Percentiles rank a stretch among this genome's conserved stretches.
These are phyloP conservation scores for Pectinophora gossypiella DNA, from an alignment of 1,140 invertebrate species.

Conservation along the genomic window DNA sequence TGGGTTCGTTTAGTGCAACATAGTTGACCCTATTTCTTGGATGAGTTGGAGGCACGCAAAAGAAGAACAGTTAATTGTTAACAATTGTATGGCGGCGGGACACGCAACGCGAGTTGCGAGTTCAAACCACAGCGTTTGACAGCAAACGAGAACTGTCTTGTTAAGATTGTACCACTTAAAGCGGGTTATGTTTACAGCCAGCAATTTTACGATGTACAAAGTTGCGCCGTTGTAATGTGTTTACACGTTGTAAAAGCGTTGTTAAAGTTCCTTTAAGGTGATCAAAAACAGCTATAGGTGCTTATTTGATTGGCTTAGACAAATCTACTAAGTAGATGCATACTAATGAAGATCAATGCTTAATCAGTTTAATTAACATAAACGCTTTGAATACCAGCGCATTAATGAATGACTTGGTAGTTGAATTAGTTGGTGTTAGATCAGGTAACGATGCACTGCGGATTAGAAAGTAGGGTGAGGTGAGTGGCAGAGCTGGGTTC, in stretches of 20 bases:
- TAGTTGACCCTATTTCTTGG: slow-evolving; percentile 57
- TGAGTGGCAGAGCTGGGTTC: slow-evolving; percentile 24
- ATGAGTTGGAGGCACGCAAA: slow-evolving; percentile 56
- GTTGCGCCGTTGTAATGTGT: too few relatives aligned
- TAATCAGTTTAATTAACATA: too few relatives aligned
- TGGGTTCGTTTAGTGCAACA: not conserved
- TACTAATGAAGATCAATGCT: too few relatives aligned
- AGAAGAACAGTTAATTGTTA: slow-evolving; percentile 66
- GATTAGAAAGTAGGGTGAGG: slow-evolving; percentile 54
- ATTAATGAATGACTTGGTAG: too few relatives aligned
- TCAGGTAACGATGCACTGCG: too few relatives aligned
- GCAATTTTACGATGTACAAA: not conserved
- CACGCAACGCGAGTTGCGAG: slow-evolving; percentile 48
- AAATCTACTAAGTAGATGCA: too few relatives aligned
- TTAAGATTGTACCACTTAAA: slow-evolving; percentile 2
- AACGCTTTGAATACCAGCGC: too few relatives aligned
- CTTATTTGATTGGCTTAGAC: too few relatives aligned
- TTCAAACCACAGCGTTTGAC: slow-evolving; percentile 27
- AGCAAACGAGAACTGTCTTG: not conserved
- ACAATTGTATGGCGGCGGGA: slow-evolving; percentile 57
- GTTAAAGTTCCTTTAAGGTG: too few relatives aligned
- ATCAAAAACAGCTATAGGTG: too few relatives aligned
- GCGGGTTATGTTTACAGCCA: not conserved
- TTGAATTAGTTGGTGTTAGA: too few relatives aligned
- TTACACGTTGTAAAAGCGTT: too few relatives aligned